phyloP scores from a whole-genome alignment of 1,140 invertebrate species.

The Condylostylus longicornis region DNA sequence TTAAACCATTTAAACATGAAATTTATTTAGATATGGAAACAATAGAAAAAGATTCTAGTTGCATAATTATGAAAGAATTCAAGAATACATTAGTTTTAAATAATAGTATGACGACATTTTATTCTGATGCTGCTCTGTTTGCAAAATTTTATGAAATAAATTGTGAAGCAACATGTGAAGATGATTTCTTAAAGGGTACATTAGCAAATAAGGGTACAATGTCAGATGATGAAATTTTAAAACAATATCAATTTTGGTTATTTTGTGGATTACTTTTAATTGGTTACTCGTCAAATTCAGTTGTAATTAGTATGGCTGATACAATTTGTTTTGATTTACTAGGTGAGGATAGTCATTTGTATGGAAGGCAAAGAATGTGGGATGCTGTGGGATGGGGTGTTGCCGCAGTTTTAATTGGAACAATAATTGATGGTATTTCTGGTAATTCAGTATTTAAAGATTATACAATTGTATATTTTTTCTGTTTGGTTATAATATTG shows the following conservation, averaged over 20 bases:
- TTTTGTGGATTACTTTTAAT: slow-evolving; percentile 52
- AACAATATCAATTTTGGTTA: slow-evolving; percentile 48
- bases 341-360: slow-evolving; percentile 47
- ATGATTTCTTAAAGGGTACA: slow-evolving; percentile 27
- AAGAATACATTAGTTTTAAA: slow-evolving; percentile 14
- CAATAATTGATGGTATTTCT: slow-evolving; percentile 58
- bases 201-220: slow-evolving; percentile 20
- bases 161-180: slow-evolving; percentile 39
- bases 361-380: slow-evolving; percentile 71
- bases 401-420: slow-evolving; percentile 55
- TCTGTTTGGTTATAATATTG: slow-evolving; percentile 50
- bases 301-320: slow-evolving; percentile 66
- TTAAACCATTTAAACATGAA: too few relatives aligned
- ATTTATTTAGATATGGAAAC: not conserved
- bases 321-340: slow-evolving; percentile 66
- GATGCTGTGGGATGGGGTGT: slow-evolving; percentile 67
- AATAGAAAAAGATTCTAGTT: slow-evolving; percentile 4
- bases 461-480: slow-evolving; percentile 60
- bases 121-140: slow-evolving; percentile 20
- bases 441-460: slow-evolving; percentile 45
- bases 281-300: slow-evolving; percentile 67
- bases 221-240: slow-evolving; percentile 25
- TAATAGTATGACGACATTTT: slow-evolving; percentile 15
- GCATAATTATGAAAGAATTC: slow-evolving; percentile 20
- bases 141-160: slow-evolving; percentile 34